Percentiles rank a stretch among this genome's conserved stretches.
These are phyloP conservation scores for Andrena cerasifolii DNA, from an alignment of 1,140 invertebrate species.

Conservation along the genomic window DNA sequence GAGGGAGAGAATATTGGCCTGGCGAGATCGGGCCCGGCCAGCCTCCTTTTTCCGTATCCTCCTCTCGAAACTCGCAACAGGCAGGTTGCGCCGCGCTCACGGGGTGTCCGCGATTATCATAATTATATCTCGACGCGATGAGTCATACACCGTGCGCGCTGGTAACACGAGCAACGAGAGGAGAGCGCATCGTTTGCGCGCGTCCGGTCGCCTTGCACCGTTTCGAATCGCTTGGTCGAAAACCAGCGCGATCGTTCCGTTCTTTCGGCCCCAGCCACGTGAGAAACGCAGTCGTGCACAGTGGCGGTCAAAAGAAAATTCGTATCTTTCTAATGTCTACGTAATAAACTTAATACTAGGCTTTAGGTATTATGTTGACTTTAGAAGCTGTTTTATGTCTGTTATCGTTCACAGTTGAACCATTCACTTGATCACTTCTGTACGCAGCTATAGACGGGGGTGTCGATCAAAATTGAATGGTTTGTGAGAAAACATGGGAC, in stretches of 20 bases:
- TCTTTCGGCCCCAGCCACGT: not conserved
- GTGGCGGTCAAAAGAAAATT: too few species aligned
- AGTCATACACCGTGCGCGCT: constrained; percentile 29
- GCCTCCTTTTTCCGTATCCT: constrained; percentile 8
- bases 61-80: constrained; percentile 25
- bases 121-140: constrained; percentile 47
- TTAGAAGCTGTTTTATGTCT: too few species aligned
- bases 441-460: too few species aligned
- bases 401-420: too few species aligned
- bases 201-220: not conserved
- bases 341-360: too few species aligned
- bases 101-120: constrained; percentile 43
- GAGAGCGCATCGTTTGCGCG: constrained; percentile 9
- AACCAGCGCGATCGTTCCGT: constrained; percentile 21
- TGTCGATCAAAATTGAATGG: too few species aligned
- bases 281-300: not conserved
- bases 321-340: too few species aligned
- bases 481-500: too few species aligned
- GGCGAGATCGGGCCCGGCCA: constrained; percentile 1
- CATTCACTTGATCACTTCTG: too few species aligned
- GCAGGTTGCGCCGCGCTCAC: not conserved
- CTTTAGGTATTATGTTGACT: too few species aligned
- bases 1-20: constrained; percentile 24
- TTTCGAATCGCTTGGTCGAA: constrained; percentile 7
- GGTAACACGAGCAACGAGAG: constrained; percentile 14